Base-by-base conservation (phyloP, 2,113 vertebrate species). In the Coreoperca whiteheadi region DNA sequence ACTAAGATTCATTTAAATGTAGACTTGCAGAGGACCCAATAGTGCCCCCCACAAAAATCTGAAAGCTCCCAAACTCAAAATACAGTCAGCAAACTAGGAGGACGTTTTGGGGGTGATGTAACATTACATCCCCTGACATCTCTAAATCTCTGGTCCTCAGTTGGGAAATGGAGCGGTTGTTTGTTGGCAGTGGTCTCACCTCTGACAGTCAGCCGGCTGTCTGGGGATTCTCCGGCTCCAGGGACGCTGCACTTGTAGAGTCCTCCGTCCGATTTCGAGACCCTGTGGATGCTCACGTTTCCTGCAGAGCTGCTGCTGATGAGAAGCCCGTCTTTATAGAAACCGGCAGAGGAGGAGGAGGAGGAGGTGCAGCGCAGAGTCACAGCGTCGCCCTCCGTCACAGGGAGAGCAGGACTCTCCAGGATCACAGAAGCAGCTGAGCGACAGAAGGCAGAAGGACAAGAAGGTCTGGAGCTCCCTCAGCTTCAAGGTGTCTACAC, bases 351-450 rank as follows among this genome's bases (percentile, higher is more conserved):
- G 32, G 14, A 18, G 16, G 6, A 46, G 12, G 54, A 43, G 71
- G 60, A 69, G 0, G 30, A 23, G 0, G 0, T 7, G 23, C 90
- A 92, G 32, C 39, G 4, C 0, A 92, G 64, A 0, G 77, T 14
- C 4, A 89, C 77, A 1, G 9, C 0, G 5, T 84, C 50, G 21
- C 84, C 87, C 20, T 80, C 80, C 28, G 0, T 1, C 53, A 87
- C 80, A 23, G 90, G 85, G 14, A 53, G 71, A 3, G 0, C 63
- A 0, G 87, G 85, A 80, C 71, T 16, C 54, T 89, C 83, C 83
- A 91, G 83, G 32, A 88, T 70, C 63, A 89, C 59, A 0, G 4
- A 0, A 0, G 39, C 68, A 23, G 0, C 89, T 91, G 72, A 28
- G 18, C 0, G 12, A 70, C 43, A 34, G 20, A 48, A 34, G 32